Evolutionary conservation across 64 coral and sea anemone species (phyloP).

Genomic region (Stylophora pistillata): DNA sequence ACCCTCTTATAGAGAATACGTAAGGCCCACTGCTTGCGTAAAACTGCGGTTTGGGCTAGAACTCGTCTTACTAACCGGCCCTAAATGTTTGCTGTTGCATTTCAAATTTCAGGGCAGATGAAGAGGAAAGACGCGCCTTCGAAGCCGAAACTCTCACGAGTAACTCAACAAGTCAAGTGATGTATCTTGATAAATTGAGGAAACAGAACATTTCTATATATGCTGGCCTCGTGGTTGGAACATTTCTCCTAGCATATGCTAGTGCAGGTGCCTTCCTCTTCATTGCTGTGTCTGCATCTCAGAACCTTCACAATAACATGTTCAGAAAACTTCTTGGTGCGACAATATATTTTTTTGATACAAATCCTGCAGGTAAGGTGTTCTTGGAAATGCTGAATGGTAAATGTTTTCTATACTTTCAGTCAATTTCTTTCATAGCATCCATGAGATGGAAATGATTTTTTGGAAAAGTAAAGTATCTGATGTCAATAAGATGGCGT

Average conservation of each 20-base stretch:
- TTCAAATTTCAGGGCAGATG: conserved; percentile 44
- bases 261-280: not conserved
- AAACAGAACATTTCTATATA: conserved; percentile 66
- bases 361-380: conserved; percentile 93
- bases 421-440: no score
- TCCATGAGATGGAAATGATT: no score
- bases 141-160: not conserved
- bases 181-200: conserved; percentile 6
- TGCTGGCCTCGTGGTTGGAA: conserved; percentile 14
- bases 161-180: not conserved
- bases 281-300: conserved; percentile 69
- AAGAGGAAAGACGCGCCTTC: conserved; percentile 44
- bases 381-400: not conserved
- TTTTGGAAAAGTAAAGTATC: no score
- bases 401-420: not conserved
- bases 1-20: no score
- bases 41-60: no score
- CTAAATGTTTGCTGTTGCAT: no score
- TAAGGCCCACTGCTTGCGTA: no score
- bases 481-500: no score
- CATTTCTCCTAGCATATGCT: conserved; percentile 50
- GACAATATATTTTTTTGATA: conserved; percentile 97
- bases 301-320: conserved; percentile 90
- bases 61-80: no score
- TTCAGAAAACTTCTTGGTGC: conserved; percentile 75